phyloP scores from a whole-genome alignment of 2,888 invertebrate genomes.

The Ditylenchus weischeri region DNA sequence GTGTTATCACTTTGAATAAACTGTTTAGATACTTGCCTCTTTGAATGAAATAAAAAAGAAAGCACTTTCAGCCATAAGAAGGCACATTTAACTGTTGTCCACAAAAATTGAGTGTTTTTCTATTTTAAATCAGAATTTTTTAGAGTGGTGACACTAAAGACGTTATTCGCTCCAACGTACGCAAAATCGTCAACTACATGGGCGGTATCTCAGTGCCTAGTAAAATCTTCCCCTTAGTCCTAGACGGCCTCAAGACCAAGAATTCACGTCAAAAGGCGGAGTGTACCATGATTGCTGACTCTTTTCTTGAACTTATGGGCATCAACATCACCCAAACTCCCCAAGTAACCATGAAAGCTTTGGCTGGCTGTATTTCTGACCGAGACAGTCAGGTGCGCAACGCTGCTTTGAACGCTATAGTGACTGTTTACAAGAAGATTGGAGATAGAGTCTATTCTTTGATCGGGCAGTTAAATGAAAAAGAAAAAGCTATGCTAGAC shows the following conservation, averaged over 20 bases:
- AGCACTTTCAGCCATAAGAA: too few species aligned
- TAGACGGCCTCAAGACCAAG: conserved; percentile 93
- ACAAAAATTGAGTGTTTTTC: too few species aligned
- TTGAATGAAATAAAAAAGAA: too few species aligned
- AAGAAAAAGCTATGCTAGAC: conserved; percentile 86
- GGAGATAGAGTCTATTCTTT: conserved; percentile 87
- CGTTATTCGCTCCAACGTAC: conserved; percentile 82
- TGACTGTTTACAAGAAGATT: conserved; percentile 81
- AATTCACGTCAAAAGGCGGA: conserved; percentile 93
- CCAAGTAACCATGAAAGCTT: conserved; percentile 74
- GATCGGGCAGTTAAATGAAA: conserved; percentile 69
- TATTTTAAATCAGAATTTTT: conserved; percentile 6
- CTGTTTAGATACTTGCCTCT: too few species aligned
- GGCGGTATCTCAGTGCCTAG: conserved; percentile 81
- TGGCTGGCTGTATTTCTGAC: conserved; percentile 91
- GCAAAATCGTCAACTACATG: conserved; percentile 78
- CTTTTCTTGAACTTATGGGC: conserved; percentile 60
- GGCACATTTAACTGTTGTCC: too few species aligned
- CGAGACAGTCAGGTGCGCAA: conserved; percentile 91
- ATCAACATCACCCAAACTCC: conserved; percentile 21
- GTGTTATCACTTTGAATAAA: too few species aligned
- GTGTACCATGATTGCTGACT: conserved; percentile 87
- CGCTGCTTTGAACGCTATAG: conserved; percentile 88
- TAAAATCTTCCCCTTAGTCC: conserved; percentile 81
- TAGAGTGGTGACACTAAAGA: conserved; percentile 89